A percentile compares a stretch with the other conserved stretches of the same genome.
Evolutionary conservation across 2,113 vertebrate species (phyloP).

Genomic region (Galbula dea): DNA sequence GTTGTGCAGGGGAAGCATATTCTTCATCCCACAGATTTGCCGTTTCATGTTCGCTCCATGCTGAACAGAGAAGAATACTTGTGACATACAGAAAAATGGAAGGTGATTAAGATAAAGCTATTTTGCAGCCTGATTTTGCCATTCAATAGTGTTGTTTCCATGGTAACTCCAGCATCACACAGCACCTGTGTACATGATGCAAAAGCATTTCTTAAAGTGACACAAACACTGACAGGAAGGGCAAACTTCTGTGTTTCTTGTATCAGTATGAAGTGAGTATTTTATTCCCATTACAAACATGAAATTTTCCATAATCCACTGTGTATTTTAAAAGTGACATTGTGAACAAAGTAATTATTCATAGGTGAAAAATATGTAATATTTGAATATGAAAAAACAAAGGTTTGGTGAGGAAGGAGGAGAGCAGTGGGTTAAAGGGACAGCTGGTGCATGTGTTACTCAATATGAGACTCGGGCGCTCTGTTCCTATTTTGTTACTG

Average conservation of each 20-base stretch:
- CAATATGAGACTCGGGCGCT: neutral
- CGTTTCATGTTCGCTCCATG: neutral
- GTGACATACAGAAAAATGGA: neutral
- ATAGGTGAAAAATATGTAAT: neutral
- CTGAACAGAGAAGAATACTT: neutral
- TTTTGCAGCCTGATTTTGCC: conserved; percentile 1
- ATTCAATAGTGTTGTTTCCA: neutral
- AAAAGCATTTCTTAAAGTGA: conserved; percentile 7
- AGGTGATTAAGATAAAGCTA: conserved; percentile 13
- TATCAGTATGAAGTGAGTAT: neutral
- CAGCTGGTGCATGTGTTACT: neutral
- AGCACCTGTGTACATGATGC: neutral
- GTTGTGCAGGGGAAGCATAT: neutral
- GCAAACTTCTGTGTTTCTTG: conserved; percentile 1
- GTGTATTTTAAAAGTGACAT: neutral
- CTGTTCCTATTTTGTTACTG: conserved; percentile 46
- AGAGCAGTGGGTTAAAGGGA: conserved; percentile 38
- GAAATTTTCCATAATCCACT: neutral
- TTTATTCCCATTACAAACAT: neutral
- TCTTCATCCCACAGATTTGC: neutral
- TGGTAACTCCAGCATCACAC: conserved; percentile 4
- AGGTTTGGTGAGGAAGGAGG: neutral
- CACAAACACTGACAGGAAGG: neutral
- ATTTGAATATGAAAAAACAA: neutral
- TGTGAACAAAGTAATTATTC: neutral